A percentile compares a stretch with the other conserved stretches of the same genome.
These are phyloP conservation scores for Acanthosoma haemorrhoidale DNA, from an alignment of 2,888 invertebrate genomes.

Conservation along the genomic window DNA sequence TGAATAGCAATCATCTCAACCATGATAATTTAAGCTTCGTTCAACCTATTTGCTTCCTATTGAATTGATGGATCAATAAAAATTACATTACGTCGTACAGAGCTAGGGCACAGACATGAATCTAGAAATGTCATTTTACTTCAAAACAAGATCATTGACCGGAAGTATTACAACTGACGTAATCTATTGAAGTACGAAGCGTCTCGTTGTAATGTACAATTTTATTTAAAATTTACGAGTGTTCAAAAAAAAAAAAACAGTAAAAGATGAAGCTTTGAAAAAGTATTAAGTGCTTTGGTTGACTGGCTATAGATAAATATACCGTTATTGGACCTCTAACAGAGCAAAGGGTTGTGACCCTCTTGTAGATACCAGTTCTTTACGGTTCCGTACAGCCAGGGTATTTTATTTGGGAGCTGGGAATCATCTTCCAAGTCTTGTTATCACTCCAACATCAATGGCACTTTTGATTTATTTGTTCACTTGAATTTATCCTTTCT, in stretches of 20 bases:
- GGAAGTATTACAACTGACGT: not conserved
- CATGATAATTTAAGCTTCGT: no score
- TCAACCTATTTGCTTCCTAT: no score
- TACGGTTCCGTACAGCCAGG: not conserved
- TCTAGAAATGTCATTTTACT: not conserved
- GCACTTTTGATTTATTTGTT: no score
- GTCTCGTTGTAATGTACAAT: not conserved
- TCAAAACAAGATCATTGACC: not conserved
- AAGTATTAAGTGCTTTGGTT: not conserved
- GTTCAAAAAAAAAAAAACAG: not conserved
- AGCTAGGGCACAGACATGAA: not conserved
- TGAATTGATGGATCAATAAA: no score
- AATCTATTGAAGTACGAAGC: not conserved
- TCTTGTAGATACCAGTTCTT: not conserved
- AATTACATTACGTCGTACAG: no score
- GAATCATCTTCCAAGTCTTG: not conserved
- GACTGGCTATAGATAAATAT: not conserved
- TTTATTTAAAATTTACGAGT: slow-evolving; percentile 3
- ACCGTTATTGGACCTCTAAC: not conserved
- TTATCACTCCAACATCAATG: no score
- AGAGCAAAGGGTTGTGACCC: not conserved
- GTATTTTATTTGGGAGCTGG: not conserved
- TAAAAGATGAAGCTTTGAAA: no score
- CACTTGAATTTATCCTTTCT: no score
- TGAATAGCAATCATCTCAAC: no score